phyloP scores from a whole-genome alignment of 2,888 invertebrate genomes.

The Leptopterna dolabrata region DNA sequence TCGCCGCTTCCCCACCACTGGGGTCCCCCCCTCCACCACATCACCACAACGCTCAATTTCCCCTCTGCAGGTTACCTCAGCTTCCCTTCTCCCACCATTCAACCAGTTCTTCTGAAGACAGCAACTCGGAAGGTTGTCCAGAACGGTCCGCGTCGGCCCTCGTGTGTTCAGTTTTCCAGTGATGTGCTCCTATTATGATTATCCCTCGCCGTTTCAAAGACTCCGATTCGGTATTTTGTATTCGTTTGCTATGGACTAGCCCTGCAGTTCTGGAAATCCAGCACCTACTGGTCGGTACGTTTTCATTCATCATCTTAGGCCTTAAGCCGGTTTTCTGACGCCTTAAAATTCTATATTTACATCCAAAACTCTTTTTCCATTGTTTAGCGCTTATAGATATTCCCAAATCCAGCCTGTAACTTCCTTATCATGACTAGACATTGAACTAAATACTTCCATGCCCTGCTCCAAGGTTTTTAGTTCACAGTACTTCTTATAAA shows the following conservation, averaged over 20 bases:
- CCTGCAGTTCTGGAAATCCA: background rate
- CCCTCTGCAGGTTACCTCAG: background rate
- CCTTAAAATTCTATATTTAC: too few relatives aligned
- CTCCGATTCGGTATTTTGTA: background rate
- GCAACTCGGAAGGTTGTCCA: background rate
- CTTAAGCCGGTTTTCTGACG: too few relatives aligned
- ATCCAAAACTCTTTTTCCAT: too few relatives aligned
- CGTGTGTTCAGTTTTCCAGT: background rate
- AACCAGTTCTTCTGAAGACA: slow-evolving; percentile 14
- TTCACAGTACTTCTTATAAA: too few relatives aligned
- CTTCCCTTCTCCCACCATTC: background rate
- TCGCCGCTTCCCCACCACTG: background rate
- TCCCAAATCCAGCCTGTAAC: too few relatives aligned
- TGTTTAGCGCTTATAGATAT: too few relatives aligned
- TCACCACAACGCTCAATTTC: background rate
- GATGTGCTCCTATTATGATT: background rate
- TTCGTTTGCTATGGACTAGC: background rate
- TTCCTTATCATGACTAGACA: too few relatives aligned
- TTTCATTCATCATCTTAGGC: too few relatives aligned
- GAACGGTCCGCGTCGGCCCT: background rate
- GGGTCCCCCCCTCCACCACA: background rate
- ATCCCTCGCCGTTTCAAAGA: background rate
- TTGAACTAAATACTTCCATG: too few relatives aligned
- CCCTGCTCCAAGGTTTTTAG: too few relatives aligned
- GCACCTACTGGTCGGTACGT: too few relatives aligned